Conservation (phyloP, 2,113 vertebrate genomes). For the Cromileptes altivelis region DNA sequence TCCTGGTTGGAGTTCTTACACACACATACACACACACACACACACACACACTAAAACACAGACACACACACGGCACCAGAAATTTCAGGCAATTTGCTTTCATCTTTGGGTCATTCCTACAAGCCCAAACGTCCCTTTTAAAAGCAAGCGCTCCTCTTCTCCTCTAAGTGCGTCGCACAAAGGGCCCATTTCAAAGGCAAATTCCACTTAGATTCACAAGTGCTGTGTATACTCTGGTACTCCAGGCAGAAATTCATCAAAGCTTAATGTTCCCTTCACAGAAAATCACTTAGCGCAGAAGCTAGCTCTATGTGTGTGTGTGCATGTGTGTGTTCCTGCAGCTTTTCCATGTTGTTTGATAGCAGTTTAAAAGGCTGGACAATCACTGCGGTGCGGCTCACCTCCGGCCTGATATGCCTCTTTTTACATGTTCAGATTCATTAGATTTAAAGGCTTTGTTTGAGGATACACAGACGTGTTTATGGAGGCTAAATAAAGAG, state of each 20-base stretch:
- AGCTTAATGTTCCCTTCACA: constrained; percentile 75
- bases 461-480: not conserved
- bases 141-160: constrained; percentile 63
- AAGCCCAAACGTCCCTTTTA: constrained; percentile 65
- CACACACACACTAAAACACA: constrained; percentile 13
- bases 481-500: no score
- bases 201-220: constrained; percentile 73
- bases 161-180: constrained; percentile 75
- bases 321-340: constrained; percentile 20
- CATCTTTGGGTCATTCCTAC: constrained; percentile 68
- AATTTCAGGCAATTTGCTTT: constrained; percentile 68
- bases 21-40: constrained; percentile 7
- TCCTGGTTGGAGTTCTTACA: not conserved
- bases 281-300: constrained; percentile 66
- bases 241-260: constrained; percentile 77
- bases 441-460: constrained; percentile 13
- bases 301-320: constrained; percentile 32
- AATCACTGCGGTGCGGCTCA: constrained; percentile 7
- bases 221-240: constrained; percentile 64
- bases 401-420: not conserved
- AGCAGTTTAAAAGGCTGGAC: constrained; percentile 41
- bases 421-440: not conserved
- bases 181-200: constrained; percentile 79
- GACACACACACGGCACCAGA: not conserved
- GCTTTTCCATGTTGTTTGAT: constrained; percentile 55